These are phyloP conservation scores for Hormiphora californensis DNA, from an alignment of 37 sponge, comb jelly and placozoan species.

Conservation along the genomic window DNA sequence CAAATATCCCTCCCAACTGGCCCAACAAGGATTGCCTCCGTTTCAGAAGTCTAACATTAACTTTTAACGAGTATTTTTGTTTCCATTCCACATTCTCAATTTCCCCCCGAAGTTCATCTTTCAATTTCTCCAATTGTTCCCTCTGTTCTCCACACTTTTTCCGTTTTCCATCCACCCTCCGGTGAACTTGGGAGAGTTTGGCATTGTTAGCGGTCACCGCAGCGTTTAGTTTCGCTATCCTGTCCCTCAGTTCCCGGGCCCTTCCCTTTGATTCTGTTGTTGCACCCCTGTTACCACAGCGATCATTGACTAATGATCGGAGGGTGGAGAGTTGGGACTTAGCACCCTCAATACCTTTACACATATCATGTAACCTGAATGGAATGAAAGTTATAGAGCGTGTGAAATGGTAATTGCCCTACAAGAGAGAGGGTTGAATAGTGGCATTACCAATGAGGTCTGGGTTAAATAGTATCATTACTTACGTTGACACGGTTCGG, in stretches of 20 bases:
- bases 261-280: no score
- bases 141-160: neutral
- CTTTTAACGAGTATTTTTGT: conserved; percentile 1
- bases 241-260: neutral
- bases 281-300: no score
- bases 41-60: neutral
- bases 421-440: no score
- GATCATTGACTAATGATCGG: no score
- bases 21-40: neutral
- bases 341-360: no score
- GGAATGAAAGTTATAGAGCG: no score
- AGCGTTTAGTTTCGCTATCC: neutral
- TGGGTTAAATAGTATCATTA: neutral
- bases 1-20: neutral
- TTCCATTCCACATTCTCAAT: conserved; percentile 35
- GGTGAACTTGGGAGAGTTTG: neutral
- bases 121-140: neutral
- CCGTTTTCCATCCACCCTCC: neutral
- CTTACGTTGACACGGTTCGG: neutral
- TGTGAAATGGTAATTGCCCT: no score
- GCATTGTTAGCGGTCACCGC: neutral
- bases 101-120: neutral
- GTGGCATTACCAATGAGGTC: no score
- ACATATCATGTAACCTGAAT: no score
- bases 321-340: no score